Base-by-base conservation (phyloP, 2,888 invertebrate genomes). In the Volucella inflata region DNA sequence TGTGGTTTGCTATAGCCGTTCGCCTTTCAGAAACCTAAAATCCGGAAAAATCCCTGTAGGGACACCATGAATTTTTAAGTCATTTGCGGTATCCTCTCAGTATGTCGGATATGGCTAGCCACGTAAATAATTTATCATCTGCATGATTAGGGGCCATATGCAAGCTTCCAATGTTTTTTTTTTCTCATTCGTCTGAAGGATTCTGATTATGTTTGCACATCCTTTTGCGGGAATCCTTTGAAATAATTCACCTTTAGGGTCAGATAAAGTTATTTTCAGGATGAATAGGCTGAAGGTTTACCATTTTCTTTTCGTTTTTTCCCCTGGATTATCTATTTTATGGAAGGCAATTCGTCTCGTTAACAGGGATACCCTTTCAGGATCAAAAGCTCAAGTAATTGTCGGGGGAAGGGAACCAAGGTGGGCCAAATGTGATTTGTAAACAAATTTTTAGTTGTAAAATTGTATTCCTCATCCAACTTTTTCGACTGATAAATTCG, bases 61-160 rank as follows among this genome's bases (percentile, higher is more conserved):
- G 67, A 75, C 75, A 79, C 70, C 70, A 75, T 79, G 80, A 70
- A 79, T 84, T 70, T 71, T 70, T 84, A 71, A 79, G 70, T 67
- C 79, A 71, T 84, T 80, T 84, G 84, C 65, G 79, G 84, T 80
- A 21, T 70, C 65, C 68, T 59, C 36, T 46, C 9, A 59, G 50
- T 75, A 46, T 48, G 74, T 59, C 17, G 55, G 42, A 48, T 36
- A 60, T 46, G 55, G 48, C 42, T 44, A 50, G 44, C 17, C 50
- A 59, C 55, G 50, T 84, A 60, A 75, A 84, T 79, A 79, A 84
- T 84, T 75, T 71, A 79, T 64, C 59, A 79, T 84, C 75, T 38
- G 70, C 79, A 84, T 84, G 84, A 84, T 84, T 84, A 84, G 84
- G 65, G 68, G n/a, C 51, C 65, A 60, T 65, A 48, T 68, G 60